phyloP scores from a whole-genome alignment of 2,797 vertebrate species.

The Echiichthys vipera region DNA sequence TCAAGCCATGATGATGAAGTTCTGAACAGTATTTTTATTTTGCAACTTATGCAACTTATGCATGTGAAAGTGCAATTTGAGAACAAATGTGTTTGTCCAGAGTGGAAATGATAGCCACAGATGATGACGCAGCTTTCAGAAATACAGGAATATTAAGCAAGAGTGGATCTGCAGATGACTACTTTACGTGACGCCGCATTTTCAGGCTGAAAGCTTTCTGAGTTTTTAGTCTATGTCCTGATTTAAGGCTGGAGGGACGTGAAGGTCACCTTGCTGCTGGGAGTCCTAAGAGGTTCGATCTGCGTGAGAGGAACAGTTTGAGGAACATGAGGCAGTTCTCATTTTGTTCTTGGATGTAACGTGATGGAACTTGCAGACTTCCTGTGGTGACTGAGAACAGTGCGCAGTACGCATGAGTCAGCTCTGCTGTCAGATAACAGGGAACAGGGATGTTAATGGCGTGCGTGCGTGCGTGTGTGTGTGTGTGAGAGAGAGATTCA shows the following conservation, averaged over 20 bases:
- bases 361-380: slow-evolving; percentile 54
- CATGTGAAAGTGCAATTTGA: too few relatives aligned
- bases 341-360: background rate
- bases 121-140: slow-evolving; percentile 27
- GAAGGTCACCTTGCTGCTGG: background rate
- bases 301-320: background rate
- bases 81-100: background rate
- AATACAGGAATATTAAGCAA: slow-evolving; percentile 29
- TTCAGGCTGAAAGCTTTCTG: too few relatives aligned
- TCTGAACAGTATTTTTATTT: too few relatives aligned
- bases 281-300: background rate
- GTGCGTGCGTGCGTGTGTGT: background rate
- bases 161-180: slow-evolving; percentile 22
- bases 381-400: slow-evolving; percentile 38
- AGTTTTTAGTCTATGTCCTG: background rate
- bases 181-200: too few relatives aligned
- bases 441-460: background rate
- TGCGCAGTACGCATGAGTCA: slow-evolving; percentile 45
- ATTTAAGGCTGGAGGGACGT: background rate
- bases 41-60: too few relatives aligned
- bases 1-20: too few relatives aligned
- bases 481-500: slow-evolving; percentile 11
- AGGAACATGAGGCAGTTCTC: background rate
- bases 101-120: slow-evolving; percentile 3
- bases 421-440: slow-evolving; percentile 35